Evolutionary conservation across 35 echinoderm and acorn worm species (phyloP).

Genomic region (Apostichopus californicus): DNA sequence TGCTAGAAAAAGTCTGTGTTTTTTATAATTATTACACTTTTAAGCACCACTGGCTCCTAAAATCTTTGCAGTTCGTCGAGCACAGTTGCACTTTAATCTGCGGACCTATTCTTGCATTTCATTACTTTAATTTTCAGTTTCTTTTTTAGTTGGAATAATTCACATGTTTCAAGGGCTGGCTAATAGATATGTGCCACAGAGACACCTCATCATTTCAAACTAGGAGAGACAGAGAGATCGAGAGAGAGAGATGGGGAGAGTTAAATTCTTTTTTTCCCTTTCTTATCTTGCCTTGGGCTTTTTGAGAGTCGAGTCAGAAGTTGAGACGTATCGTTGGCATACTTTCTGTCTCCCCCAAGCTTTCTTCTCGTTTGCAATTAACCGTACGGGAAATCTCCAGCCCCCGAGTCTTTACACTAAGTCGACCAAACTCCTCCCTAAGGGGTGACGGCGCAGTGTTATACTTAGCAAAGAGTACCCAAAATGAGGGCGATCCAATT

Average conservation of each 20-base stretch:
- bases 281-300: too few species aligned
- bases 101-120: background rate
- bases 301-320: background rate
- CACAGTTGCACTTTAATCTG: background rate
- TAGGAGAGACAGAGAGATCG: background rate
- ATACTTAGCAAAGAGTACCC: background rate
- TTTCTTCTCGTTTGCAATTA: background rate
- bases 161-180: conserved; percentile 20
- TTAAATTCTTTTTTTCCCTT: background rate
- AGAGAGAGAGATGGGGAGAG: background rate
- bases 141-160: background rate
- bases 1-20: too few species aligned
- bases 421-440: conserved; percentile 1
- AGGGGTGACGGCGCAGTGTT: background rate
- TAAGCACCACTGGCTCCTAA: too few species aligned
- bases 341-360: background rate
- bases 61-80: background rate
- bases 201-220: background rate
- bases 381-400: background rate
- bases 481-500: conserved; percentile 5
- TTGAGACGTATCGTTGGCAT: background rate
- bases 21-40: too few species aligned
- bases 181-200: conserved; percentile 18
- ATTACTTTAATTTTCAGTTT: background rate
- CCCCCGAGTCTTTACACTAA: background rate